phyloP scores from a whole-genome alignment of 2,113 vertebrate genomes.

The Podocnemis expansa region DNA sequence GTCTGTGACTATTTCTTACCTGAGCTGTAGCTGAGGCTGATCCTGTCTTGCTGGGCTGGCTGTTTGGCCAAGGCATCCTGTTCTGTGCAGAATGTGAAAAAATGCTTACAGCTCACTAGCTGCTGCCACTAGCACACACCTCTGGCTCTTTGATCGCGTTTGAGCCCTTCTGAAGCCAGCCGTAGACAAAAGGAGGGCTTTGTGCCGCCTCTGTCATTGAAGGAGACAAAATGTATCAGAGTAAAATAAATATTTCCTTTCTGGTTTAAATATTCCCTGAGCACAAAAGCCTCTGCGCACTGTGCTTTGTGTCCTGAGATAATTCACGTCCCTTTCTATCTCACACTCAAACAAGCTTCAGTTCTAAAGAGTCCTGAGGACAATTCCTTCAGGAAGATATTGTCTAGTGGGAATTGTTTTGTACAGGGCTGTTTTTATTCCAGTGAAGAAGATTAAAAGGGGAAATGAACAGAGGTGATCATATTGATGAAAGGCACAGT shows the following conservation, averaged over 20 bases:
- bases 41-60: not conserved
- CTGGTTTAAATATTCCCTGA: not conserved
- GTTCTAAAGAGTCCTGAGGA: not conserved
- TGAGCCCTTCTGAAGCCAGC: not conserved
- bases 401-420: not conserved
- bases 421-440: not conserved
- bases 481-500: not conserved
- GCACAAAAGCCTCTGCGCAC: not conserved
- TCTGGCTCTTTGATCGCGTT: rapidly evolving
- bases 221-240: not conserved
- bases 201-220: not conserved
- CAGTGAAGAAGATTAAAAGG: not conserved
- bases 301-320: not conserved
- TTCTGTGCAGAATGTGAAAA: not conserved
- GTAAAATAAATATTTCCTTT: not conserved
- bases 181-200: not conserved
- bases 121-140: not conserved
- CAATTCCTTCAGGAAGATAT: not conserved
- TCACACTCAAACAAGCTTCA: not conserved
- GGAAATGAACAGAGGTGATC: not conserved
- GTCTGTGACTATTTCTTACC: not conserved
- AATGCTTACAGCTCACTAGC: not conserved
- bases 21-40: not conserved
- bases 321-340: not conserved
- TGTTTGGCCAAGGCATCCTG: not conserved